Conservation (phyloP, 2,888 invertebrate genomes). For the Pseudococcus viburni region DNA sequence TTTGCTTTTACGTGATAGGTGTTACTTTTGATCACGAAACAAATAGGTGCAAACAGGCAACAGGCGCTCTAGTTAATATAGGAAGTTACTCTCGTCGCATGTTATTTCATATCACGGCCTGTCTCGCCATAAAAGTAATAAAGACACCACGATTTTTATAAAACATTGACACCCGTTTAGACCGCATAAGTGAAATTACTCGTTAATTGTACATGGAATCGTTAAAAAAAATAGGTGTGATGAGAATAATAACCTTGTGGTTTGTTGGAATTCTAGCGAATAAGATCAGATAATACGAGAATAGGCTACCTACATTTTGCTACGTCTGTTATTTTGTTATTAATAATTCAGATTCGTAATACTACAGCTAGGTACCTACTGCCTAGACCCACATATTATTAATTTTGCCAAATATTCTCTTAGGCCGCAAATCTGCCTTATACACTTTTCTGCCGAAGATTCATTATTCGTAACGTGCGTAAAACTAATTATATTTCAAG, state of each 20-base stretch:
- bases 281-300: background rate
- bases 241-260: background rate
- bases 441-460: too few relatives aligned
- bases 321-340: background rate
- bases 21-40: background rate
- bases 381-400: too few relatives aligned
- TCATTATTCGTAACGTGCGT: too few relatives aligned
- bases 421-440: too few relatives aligned
- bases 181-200: background rate
- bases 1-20: conserved; percentile 36
- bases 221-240: background rate
- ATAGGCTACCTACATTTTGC: background rate
- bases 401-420: too few relatives aligned
- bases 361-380: too few relatives aligned
- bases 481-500: too few relatives aligned
- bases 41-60: background rate
- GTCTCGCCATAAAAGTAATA: background rate
- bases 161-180: background rate
- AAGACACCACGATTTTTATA: background rate
- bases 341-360: too few relatives aligned
- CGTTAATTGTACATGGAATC: background rate
- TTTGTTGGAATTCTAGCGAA: background rate
- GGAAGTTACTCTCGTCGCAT: conserved; percentile 8
- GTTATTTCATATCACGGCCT: background rate
- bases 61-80: conserved; percentile 31